Base-by-base conservation (phyloP, 2,888 invertebrate genomes). In the Idaea dimidiata region DNA sequence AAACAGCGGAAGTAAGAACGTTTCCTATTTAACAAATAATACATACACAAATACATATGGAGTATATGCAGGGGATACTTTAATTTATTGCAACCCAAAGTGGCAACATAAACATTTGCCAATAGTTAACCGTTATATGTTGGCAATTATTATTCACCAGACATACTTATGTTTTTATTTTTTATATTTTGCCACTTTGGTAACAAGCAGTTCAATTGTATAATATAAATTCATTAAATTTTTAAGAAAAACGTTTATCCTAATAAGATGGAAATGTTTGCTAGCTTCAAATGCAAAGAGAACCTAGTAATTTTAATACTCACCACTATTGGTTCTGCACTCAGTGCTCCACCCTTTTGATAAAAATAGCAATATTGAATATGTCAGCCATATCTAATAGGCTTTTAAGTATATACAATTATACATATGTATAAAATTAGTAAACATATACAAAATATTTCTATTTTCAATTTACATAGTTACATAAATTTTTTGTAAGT, bases 271-370 rank as follows among this genome's bases (percentile, higher is more conserved):
- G 55, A 59, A 76, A 75, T 79, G 70, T 71, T 74, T 68, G 66
- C 69, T 68, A 69, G 54, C 16, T 54, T 17, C 7, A 54, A 54
- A 54, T 54, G 16, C 7, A 7, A 16, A 54, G 54, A 54, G 16
- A 24, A 24, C 24, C 24, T 24, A 24, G 5, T 24, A 24, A 24
- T 54, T 16, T 17, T 64, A 76, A 76, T 77, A 97, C 97, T 97
- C 97, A 98, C 98, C 96, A 98, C 97, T 92, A 98, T 97, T 88
- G 97, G 98, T 94, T 97, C 97, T 94, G 97, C 96, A 95, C 96
- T 95, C 94, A 94, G 95, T 94, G 95, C 95, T 94, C 95, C 96
- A 94, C 95, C 93, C 96, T 96, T 95, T 87, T 80, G 80, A 91
- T 87, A 81, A 84, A 89, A 80, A 78, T 65, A 62, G 43, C 43